Base-by-base conservation (phyloP, 2,888 invertebrate genomes). In the Morpho helenor region DNA sequence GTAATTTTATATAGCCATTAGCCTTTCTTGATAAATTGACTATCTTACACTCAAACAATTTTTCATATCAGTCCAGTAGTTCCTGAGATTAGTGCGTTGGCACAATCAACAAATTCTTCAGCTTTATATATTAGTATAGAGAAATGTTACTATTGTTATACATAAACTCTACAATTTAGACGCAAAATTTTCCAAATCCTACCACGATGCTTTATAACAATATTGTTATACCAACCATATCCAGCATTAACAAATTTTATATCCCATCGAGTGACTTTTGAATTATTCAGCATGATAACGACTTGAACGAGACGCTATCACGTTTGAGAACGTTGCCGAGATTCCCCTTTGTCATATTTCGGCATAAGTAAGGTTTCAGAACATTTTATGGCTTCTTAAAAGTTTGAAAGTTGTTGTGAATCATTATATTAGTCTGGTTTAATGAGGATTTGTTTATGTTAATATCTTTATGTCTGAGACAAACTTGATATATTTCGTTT, bases 231-330 rank as follows among this genome's bases (percentile, higher is more conserved):
- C 4, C 31, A 31, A 31, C 42, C 42, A 49, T 41, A 56, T 63
- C 57, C 45, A 58, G 60, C 8, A 9, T 8, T 7, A 42, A 9
- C 8, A 46, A 45, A 48, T 23, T 41, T 48, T 49, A 56, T 10
- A 47, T 61, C 62, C 31, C 42, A 54, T 54, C 5, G 51, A 55
- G 55, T 50, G 55, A 61, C 61, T 66, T 63, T 60, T 69, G 68
- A 69, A 69, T 69, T 64, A 69, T 66, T 68, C 65, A 67, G 52
- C 58, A 66, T 63, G 63, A 62, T 66, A 67, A 63, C 62, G 63
- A 66, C 61, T 51, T 31, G 42, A 44, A 56, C 53, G 59, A 59
- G 59, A 57, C 58, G 59, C 49, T 57, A 61, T 68, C 66, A 52
- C 46, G 52, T 56, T 48, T 47, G 58, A 61, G 58, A 53, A 23